Conservation (phyloP, 2,888 invertebrate genomes). For the Lissocephala sabroskyi region DNA sequence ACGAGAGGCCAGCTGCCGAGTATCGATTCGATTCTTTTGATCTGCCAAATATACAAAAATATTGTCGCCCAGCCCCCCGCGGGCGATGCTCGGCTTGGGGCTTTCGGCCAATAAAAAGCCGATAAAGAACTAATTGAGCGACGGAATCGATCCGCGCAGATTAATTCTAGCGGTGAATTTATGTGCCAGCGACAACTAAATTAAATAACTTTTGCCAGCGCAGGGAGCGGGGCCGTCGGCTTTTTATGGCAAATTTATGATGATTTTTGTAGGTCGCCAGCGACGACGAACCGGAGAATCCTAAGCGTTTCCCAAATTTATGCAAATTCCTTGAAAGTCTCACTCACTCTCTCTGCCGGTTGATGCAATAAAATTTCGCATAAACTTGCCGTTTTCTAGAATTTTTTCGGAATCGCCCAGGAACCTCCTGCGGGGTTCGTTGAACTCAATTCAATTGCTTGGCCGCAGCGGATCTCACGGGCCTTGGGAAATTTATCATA, state of each 20-base stretch:
- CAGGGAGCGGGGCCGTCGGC: too few species aligned
- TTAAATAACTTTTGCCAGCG: slow-evolving; percentile 38
- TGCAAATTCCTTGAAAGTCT: too few species aligned
- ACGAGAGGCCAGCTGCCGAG: slow-evolving; percentile 4
- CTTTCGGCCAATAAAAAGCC: slow-evolving; percentile 42
- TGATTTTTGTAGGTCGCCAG: slow-evolving; percentile 18
- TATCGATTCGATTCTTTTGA: slow-evolving; percentile 4
- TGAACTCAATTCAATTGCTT: background rate
- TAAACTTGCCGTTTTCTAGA: background rate
- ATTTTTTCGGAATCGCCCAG: background rate
- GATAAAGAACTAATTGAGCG: slow-evolving; percentile 65
- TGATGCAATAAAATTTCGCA: background rate
- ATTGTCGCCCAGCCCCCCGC: background rate
- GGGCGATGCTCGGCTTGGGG: background rate
- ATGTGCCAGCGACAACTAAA: slow-evolving; percentile 58
- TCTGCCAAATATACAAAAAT: background rate
- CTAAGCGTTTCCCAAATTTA: slow-evolving; percentile 4
- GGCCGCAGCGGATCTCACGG: background rate
- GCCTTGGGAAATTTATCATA: slow-evolving; percentile 27
- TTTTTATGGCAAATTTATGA: slow-evolving; percentile 54
- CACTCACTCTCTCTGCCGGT: background rate
- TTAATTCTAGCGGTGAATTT: slow-evolving; percentile 59
- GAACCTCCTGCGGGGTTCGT: background rate
- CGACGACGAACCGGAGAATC: too few species aligned
- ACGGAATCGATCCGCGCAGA: slow-evolving; percentile 40